Evolutionary conservation across 2,797 vertebrate species (phyloP), one percentile per base, ranked within the genome.

Genomic region (Lithobates sylvaticus): DNA sequence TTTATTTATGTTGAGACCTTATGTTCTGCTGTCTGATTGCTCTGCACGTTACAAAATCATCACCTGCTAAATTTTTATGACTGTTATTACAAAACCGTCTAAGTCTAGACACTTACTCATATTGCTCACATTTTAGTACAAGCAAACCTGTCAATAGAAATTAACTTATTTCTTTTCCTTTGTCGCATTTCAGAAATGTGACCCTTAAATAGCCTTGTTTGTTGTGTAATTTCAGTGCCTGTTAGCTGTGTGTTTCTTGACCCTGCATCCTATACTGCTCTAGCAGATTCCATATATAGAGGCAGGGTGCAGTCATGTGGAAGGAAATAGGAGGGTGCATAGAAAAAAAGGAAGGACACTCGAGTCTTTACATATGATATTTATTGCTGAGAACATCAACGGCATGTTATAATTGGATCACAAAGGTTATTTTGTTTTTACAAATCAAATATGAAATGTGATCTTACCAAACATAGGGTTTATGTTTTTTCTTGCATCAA

Each of bases 201-300:
- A 79, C 76, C 81, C 42, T 76, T 50, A 67, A 21, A 50, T 86
- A 58, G 36, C 75, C 58, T 78, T 78, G 5, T 50, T 15, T 68
- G 12, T 18, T 79, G 65, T 29, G 58, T 87, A 83, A 58, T 74
- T 78, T 74, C 81, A 68, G 9, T 26, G 58, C 23, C 42, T 87
- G 76, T 79, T 83, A 72, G 32, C 32, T 58, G 69, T 84, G 42
- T 87, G 81, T 84, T 87, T 3, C 61, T 79, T 87, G 81, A 87
- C 81, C 86, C 70, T 80, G 67, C 64, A 79, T 87, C 86, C 86
- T 84, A 84, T 74, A 68, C 4, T 78, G 27, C 29, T 70, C 26
- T 39, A 69, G 26, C 36, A n/a, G 42, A 21, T 54, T 75, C 70
- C 54, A 79, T 75, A 75, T 84, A 83, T 78, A 87, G 81, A 32